phyloP scores from a whole-genome alignment of 2,113 vertebrate genomes.

The Misgurnus mizolepis region DNA sequence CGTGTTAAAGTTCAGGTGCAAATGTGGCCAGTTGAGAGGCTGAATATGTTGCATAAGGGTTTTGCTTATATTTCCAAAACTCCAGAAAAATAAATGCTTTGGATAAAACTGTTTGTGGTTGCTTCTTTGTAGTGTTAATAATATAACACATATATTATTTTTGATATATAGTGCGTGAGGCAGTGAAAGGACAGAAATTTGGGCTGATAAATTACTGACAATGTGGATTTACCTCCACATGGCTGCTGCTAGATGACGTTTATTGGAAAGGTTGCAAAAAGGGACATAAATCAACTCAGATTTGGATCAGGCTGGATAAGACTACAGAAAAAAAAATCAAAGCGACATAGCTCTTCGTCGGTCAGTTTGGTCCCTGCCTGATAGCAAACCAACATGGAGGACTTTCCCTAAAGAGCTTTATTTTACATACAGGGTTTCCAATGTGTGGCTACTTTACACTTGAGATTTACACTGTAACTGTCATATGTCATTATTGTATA shows the following conservation, averaged over 20 bases:
- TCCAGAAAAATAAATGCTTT: conserved; percentile 21
- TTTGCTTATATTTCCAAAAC: conserved; percentile 6
- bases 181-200: too few relatives aligned
- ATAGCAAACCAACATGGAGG: too few relatives aligned
- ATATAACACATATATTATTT: not conserved
- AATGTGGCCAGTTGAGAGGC: not conserved
- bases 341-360: too few relatives aligned
- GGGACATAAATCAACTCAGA: too few relatives aligned
- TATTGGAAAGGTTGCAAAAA: too few relatives aligned
- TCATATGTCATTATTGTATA: not conserved
- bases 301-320: too few relatives aligned
- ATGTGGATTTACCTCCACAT: too few relatives aligned
- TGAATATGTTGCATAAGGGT: not conserved
- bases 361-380: too few relatives aligned
- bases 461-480: not conserved
- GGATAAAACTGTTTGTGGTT: not conserved
- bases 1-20: not conserved
- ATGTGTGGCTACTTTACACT: not conserved
- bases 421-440: not conserved
- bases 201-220: too few relatives aligned
- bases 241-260: too few relatives aligned
- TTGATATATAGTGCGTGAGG: too few relatives aligned
- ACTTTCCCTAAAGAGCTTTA: not conserved
- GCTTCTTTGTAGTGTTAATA: not conserved
- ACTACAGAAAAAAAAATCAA: too few relatives aligned